phyloP scores from a whole-genome alignment of 2,113 vertebrate genomes.

The Rhegmatorhina hoffmannsi region DNA sequence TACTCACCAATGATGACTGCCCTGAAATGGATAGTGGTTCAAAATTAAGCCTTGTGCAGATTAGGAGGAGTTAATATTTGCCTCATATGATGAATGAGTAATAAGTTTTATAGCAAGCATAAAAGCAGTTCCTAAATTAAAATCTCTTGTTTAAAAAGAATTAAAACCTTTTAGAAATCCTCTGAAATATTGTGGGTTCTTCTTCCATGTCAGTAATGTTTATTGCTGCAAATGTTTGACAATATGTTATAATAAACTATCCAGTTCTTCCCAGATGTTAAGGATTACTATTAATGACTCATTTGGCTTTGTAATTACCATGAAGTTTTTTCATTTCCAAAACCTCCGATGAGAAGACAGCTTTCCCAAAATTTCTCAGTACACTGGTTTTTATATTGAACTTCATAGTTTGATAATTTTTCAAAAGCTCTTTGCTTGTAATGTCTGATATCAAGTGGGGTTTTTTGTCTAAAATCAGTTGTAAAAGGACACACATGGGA shows the following conservation, averaged over 20 bases:
- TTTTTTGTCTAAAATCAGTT: background rate
- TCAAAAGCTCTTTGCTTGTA: background rate
- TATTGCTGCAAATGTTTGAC: background rate
- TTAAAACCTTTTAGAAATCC: conserved; percentile 4
- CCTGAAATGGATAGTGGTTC: background rate
- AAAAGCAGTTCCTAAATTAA: background rate
- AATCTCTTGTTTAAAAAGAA: conserved; percentile 9
- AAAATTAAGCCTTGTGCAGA: conserved; percentile 8
- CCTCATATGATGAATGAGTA: background rate
- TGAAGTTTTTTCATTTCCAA: conserved; percentile 25
- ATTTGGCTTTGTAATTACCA: conserved; percentile 23
- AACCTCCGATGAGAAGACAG: background rate
- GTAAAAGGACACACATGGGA: background rate
- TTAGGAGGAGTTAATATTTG: background rate
- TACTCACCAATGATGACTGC: background rate
- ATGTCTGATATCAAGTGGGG: background rate
- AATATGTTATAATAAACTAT: conserved; percentile 9
- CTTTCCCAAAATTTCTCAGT: conserved; percentile 10
- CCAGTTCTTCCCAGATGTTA: conserved; percentile 19
- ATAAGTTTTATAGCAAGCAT: background rate
- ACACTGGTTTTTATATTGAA: background rate
- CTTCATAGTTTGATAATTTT: background rate
- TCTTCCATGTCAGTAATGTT: background rate
- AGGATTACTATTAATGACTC: conserved; percentile 38
- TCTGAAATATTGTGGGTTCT: background rate